A percentile compares a stretch with the other conserved stretches of the same genome.
These are phyloP conservation scores for Spisula subtruncata DNA, from an alignment of 2,888 invertebrate species.

Conservation along the genomic window DNA sequence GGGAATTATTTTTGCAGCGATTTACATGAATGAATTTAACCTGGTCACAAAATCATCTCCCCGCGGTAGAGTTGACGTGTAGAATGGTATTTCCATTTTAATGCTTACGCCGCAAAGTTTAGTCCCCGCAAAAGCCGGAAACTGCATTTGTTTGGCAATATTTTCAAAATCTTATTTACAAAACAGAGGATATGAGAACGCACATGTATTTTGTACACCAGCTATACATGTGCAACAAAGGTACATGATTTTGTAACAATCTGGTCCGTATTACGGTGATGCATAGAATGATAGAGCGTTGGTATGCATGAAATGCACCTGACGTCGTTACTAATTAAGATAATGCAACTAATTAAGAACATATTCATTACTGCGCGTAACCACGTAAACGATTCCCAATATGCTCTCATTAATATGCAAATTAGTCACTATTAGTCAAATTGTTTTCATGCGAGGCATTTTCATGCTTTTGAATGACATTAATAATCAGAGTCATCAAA, in stretches of 20 bases:
- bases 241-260: background rate
- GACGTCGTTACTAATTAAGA: background rate
- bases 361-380: background rate
- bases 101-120: too few species aligned
- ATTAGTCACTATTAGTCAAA: conserved; percentile 1
- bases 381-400: background rate
- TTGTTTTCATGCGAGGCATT: background rate
- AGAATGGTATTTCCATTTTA: too few species aligned
- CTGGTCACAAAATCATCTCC: too few species aligned
- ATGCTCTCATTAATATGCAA: background rate
- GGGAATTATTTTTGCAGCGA: too few species aligned
- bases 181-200: too few species aligned
- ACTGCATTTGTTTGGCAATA: too few species aligned
- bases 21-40: too few species aligned
- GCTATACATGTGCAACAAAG: background rate
- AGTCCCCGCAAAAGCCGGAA: too few species aligned
- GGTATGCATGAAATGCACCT: conserved; percentile 8
- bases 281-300: background rate
- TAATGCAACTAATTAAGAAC: conserved; percentile 6
- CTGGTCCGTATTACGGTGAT: background rate
- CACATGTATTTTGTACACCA: background rate
- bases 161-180: too few species aligned
- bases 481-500: background rate
- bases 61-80: too few species aligned
- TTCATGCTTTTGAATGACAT: background rate